Conservation (phyloP, 2,888 invertebrate species). For the Drosophila demipolita region DNA sequence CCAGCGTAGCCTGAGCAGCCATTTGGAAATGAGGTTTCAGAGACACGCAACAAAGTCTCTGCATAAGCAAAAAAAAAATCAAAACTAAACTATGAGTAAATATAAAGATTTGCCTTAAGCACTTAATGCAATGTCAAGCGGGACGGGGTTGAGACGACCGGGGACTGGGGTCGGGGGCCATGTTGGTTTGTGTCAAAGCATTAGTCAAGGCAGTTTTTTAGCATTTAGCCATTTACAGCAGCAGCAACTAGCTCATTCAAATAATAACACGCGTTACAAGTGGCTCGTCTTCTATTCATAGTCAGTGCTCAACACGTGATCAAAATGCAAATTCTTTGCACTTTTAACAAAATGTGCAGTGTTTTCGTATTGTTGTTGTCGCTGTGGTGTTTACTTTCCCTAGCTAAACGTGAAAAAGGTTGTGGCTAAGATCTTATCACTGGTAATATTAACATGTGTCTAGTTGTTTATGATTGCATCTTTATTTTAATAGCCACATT, state of each 20-base stretch:
- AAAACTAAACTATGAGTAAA: constrained; percentile 5
- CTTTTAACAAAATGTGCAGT: constrained; percentile 38
- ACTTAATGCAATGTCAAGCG: constrained; percentile 54
- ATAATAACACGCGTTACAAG: constrained; percentile 65
- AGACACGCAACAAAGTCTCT: constrained; percentile 64
- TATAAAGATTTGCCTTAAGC: constrained; percentile 14
- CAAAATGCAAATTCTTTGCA: constrained; percentile 48
- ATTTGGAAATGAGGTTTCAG: constrained; percentile 60
- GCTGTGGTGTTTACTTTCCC: constrained; percentile 59
- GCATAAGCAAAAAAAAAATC: constrained; percentile 29
- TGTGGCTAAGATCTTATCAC: constrained; percentile 35
- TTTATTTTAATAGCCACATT: constrained; percentile 44
- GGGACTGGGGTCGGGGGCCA: constrained; percentile 11
- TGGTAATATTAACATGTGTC: constrained; percentile 28
- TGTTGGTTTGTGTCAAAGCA: constrained; percentile 11
- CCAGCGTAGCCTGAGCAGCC: constrained; percentile 34
- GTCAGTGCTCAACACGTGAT: constrained; percentile 50
- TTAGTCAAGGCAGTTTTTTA: constrained; percentile 23
- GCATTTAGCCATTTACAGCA: constrained; percentile 43
- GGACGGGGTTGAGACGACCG: constrained; percentile 20
- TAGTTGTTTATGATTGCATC: constrained; percentile 17
- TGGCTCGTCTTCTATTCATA: constrained; percentile 35
- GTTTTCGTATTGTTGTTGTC: constrained; percentile 32
- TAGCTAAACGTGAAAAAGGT: constrained; percentile 55
- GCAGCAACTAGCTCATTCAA: constrained; percentile 64